Evolutionary conservation across 2,888 invertebrate species (phyloP), one percentile per base, ranked within the genome.

Genomic region (Allygus modestus): DNA sequence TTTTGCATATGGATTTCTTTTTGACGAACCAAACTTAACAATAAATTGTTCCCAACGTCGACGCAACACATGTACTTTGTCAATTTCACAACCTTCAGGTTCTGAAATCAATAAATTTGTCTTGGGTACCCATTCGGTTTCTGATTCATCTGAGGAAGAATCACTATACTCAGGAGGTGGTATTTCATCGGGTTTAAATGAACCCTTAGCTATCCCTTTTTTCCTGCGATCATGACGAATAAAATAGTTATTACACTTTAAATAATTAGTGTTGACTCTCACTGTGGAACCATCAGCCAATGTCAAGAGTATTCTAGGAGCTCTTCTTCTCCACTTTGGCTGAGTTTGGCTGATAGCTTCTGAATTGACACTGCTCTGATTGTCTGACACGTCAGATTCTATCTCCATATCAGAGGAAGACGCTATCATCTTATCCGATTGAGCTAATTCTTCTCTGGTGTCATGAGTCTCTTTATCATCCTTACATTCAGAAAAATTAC

Each of bases 131-230:
- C 65, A 65, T 28, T 65, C 65, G 2, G 1, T 65, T 12, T 65
- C 65, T 1, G 65, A 28, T 31, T 65, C 65, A 31, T 65, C 65
- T 20, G 58, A 58, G 2, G 65, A 28, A 15, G 65, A 65, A 65
- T 65, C 65, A 65, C 65, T 65, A 15, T 65, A 65, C 7, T 65
- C 65, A 28, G 65, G 65, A 15, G 65, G 65, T 15, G 65, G 65
- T 2, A 1, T 7, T 5, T 54, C 54, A 12, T 54, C 15, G 4
- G 54, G 54, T 23, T 54, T n/a, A 11, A 54, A 23, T 9, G 11
- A 23, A 23, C 23, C 54, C 0, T 23, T 54, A 1, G 2, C 4
- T 23, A 54, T 7, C 20, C 9, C 54, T 5, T 54, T 20, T 23
- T 23, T 4, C 11, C 54, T 54, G 23, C 54, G 54, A 5, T 4